Evolutionary conservation across 2,113 vertebrate species (phyloP).

Genomic region (Bothrops jararaca): DNA sequence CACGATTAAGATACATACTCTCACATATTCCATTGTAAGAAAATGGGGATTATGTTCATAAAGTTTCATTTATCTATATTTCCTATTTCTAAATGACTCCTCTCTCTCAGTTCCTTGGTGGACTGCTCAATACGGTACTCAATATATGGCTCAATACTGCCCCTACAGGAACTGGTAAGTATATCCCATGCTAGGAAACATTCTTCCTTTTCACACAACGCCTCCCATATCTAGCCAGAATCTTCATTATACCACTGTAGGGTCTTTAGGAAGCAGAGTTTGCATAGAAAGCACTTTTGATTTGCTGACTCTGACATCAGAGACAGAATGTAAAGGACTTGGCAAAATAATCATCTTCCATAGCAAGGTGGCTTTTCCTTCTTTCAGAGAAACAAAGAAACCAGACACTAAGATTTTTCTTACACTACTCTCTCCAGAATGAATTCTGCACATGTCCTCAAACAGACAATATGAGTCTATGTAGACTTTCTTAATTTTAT

Average conservation of each 20-base stretch:
- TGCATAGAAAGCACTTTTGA: not conserved
- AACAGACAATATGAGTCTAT: not conserved
- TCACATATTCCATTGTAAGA: not conserved
- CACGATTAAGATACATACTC: not conserved
- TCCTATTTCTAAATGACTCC: not conserved
- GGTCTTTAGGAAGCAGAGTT: not conserved
- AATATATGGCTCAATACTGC: not conserved
- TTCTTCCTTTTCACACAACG: not conserved
- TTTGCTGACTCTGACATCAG: not conserved
- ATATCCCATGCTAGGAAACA: not conserved
- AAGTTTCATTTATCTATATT: not conserved
- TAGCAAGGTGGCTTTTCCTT: not conserved
- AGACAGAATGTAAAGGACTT: not conserved
- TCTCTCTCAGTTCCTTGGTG: not conserved
- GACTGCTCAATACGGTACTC: not conserved
- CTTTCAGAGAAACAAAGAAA: not conserved
- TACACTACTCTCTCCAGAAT: not conserved
- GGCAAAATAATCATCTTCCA: not conserved
- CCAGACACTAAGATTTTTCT: not conserved
- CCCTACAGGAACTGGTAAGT: not conserved
- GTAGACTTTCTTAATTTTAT: not conserved
- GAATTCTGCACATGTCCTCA: not conserved
- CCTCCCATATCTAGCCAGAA: not conserved
- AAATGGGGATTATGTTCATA: not conserved
- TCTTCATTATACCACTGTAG: not conserved